phyloP scores from a whole-genome alignment of 2,113 vertebrate species.

The Larimichthys polyactis region DNA sequence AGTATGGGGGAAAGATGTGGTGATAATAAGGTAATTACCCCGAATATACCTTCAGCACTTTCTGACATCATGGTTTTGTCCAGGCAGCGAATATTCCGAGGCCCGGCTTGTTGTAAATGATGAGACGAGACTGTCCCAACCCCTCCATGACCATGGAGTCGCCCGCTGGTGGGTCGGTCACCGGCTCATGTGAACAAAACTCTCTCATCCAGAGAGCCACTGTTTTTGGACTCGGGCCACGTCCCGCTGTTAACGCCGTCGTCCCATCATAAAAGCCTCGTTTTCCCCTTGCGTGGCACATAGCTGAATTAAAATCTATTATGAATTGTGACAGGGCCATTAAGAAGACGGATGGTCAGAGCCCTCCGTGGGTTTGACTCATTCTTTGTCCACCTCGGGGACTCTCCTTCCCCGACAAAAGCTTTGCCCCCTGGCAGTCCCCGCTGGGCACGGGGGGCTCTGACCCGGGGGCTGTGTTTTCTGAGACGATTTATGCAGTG shows the following conservation, averaged over 20 bases:
- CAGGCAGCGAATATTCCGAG: neutral
- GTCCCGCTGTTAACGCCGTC: conserved; percentile 2
- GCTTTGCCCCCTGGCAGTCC: conserved; percentile 56
- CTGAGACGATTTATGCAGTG: neutral
- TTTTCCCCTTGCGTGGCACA: conserved; percentile 57
- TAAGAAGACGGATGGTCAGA: conserved; percentile 77
- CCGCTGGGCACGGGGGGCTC: conserved; percentile 47
- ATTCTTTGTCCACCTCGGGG: conserved; percentile 63
- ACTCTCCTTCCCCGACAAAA: conserved; percentile 49
- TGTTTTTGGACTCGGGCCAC: conserved; percentile 52
- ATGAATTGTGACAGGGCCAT: conserved; percentile 78
- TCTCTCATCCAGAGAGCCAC: neutral
- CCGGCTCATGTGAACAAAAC: neutral
- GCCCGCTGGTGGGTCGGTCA: neutral
- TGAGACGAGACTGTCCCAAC: neutral
- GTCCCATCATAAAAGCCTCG: conserved; percentile 42
- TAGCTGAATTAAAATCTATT: conserved; percentile 81
- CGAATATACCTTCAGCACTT: neutral
- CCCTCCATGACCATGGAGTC: neutral
- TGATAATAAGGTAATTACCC: neutral
- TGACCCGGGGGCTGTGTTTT: conserved; percentile 46
- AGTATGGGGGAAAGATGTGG: neutral
- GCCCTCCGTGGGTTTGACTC: conserved; percentile 56
- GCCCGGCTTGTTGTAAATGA: neutral
- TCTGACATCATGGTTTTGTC: neutral